phyloP scores from a whole-genome alignment of 2,797 vertebrate species.

The Gila robusta region DNA sequence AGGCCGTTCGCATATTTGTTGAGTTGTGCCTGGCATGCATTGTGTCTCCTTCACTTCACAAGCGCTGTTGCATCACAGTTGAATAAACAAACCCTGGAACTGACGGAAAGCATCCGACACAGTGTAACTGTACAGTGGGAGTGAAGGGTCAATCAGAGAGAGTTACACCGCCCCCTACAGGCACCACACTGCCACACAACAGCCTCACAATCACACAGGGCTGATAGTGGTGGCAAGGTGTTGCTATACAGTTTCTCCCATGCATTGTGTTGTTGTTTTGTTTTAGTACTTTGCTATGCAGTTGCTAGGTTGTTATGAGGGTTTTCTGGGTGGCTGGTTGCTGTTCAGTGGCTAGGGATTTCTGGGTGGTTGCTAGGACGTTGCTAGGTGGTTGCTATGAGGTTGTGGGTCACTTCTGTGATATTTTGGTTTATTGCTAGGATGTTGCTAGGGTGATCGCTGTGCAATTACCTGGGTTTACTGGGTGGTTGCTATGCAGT shows the following conservation, averaged over 20 bases:
- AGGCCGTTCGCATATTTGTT: neutral
- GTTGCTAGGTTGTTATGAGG: neutral
- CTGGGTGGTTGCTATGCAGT: neutral
- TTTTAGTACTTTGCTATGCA: neutral
- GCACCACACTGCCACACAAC: neutral
- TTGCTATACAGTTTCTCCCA: neutral
- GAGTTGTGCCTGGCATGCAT: neutral
- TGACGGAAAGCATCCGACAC: neutral
- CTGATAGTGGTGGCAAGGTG: neutral
- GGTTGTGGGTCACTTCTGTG: neutral
- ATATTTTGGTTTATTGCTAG: neutral
- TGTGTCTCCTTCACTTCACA: neutral
- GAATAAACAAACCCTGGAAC: neutral
- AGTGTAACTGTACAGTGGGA: neutral
- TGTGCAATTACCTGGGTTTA: neutral
- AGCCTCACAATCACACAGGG: neutral
- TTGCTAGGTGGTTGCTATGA: neutral
- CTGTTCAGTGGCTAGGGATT: neutral
- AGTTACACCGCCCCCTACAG: conserved; percentile 50
- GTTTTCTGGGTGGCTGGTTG: no score
- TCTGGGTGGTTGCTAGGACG: neutral
- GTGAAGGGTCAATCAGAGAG: conserved; percentile 9
- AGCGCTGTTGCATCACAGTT: neutral
- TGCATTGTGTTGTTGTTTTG: neutral
- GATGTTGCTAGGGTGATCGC: no score